Conservation (phyloP, 2,113 vertebrate species). For the Kryptolebias marmoratus region DNA sequence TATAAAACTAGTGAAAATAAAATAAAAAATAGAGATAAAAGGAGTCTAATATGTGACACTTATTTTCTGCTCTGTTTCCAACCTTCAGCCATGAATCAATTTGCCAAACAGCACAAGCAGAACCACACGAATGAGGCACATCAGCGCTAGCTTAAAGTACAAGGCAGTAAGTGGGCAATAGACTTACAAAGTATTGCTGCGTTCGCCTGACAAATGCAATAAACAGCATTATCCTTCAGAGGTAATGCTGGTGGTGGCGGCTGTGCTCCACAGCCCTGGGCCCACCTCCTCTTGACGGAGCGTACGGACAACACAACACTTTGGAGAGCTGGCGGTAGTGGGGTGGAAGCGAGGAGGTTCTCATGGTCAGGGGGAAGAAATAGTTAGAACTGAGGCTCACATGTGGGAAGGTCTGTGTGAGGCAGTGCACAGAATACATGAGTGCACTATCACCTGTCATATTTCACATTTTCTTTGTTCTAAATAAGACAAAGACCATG, state of each 20-base stretch:
- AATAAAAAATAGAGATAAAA: constrained; percentile 24
- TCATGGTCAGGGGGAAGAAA: constrained; percentile 37
- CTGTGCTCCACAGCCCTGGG: constrained; percentile 66
- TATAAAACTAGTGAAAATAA: constrained; percentile 25
- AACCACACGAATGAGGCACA: constrained; percentile 74
- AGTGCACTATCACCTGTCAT: constrained; percentile 73
- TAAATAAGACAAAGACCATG: constrained; percentile 77
- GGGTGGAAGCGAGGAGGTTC: constrained; percentile 22
- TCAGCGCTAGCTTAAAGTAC: constrained; percentile 77
- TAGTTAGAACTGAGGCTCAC: constrained; percentile 70
- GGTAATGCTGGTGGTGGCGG: constrained; percentile 63
- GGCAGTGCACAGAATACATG: constrained; percentile 77
- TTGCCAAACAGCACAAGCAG: constrained; percentile 78
- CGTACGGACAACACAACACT: constrained; percentile 59
- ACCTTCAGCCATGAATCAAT: constrained; percentile 73
- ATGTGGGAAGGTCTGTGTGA: constrained; percentile 75
- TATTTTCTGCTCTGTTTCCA: constrained; percentile 66
- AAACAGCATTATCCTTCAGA: constrained; percentile 81
- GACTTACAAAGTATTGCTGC: constrained; percentile 80
- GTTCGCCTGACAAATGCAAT: constrained; percentile 82
- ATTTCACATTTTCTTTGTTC: constrained; percentile 74
- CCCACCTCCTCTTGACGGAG: constrained; percentile 56
- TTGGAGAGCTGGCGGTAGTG: constrained; percentile 36
- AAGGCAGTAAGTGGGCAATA: constrained; percentile 79
- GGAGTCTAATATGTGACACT: constrained; percentile 60